phyloP scores from a whole-genome alignment of 1,140 invertebrate species.

The Cotesia glomerata region DNA sequence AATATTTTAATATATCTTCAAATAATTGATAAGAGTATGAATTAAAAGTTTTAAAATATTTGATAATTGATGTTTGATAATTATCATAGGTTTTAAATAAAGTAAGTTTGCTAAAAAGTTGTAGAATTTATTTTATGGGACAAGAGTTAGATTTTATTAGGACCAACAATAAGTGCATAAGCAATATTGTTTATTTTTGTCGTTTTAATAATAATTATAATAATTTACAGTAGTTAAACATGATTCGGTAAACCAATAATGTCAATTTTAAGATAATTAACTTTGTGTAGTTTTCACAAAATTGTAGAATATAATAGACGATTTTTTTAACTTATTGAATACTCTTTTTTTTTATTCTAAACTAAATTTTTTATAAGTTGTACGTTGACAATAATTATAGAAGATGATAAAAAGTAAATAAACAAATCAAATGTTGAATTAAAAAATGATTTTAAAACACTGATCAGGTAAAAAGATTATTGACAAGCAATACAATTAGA shows the following conservation, averaged over 20 bases:
- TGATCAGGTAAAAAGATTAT: no score
- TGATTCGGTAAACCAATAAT: slow-evolving; percentile 4
- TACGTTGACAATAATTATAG: background rate
- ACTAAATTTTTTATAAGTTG: background rate
- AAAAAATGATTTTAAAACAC: no score
- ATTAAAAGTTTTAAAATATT: no score
- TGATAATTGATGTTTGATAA: no score
- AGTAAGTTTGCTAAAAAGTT: no score
- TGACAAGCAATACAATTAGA: no score
- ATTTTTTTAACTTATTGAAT: background rate
- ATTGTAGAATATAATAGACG: background rate
- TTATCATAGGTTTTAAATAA: no score
- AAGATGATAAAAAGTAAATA: background rate
- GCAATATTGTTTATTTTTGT: slow-evolving; percentile 25
- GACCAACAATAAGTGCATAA: background rate
- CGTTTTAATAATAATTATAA: background rate
- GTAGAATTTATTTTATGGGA: no score
- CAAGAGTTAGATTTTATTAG: background rate
- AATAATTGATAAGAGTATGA: no score
- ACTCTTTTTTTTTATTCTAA: background rate
- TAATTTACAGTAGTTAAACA: slow-evolving; percentile 27
- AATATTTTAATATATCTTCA: no score
- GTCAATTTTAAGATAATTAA: background rate
- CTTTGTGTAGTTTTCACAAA: background rate
- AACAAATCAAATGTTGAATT: background rate